Base-by-base conservation (phyloP, 2,113 vertebrate species). In the Myotis davidii region DNA sequence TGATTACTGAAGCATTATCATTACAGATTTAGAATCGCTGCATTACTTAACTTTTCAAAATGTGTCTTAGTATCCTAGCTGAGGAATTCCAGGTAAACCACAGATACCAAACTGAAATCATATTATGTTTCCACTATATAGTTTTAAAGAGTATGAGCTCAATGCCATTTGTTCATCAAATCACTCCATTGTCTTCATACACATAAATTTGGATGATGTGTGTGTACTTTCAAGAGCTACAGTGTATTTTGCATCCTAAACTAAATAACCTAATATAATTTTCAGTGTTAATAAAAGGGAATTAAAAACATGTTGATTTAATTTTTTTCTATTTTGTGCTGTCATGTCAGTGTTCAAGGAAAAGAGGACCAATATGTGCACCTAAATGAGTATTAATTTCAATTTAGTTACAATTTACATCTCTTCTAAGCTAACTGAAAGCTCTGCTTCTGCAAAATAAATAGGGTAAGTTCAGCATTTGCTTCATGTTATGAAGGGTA, bases 31-130 rank as follows among this genome's bases (percentile, higher is more conserved):
- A 56, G 77, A 95, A 87, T 9, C 91, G 91, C 27, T 50, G 18
- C 0, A 88, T 54, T 20, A 34, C 17, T 97, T 91, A 92, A 95
- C 90, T 92, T 96, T 76, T 88, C 64, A 86, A 97, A 95, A 92
- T 18, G 88, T 21, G 78, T 25, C 48, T 79, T 32, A 97, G 61
- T 34, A 79, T 7, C 69, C 34, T 69, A 79, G 50, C 23, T 39
- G 50, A 85, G 42, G 67, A 39, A 88, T 69, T 73, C n/a, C 11
- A 9, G 77, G 73, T 82, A 81, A 82, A 79, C 34, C 52, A 76
- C 0, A 5, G 14, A 93, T 1, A 96, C 1, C 6, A 67, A 96
- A 84, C 65, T 70, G 64, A 73, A 34, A 94, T 67, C 48, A 70
- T 78, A 72, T 29, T 78, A 23, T n/a, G 95, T 67, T 84, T 25